Evolutionary conservation across 37 sponge, comb jelly and placozoan genomes (phyloP), one percentile per base, ranked within the genome.

Genomic region (Tethya wilhelma): DNA sequence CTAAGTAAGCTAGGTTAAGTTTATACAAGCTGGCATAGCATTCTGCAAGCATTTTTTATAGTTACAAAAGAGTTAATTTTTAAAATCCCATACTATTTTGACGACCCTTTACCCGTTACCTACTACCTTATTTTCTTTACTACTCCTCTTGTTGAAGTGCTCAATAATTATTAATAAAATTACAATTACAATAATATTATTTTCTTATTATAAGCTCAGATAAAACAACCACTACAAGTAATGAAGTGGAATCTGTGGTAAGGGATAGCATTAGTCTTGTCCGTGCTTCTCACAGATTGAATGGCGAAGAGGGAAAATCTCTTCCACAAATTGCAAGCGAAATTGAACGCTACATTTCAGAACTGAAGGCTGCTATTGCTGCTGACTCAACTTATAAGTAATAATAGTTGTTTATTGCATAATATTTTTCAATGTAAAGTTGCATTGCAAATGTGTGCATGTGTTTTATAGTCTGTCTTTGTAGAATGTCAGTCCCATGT

Each of bases 401-500:
- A 26, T 43, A 64, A 64, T 62, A 14, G 19, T 8, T 28, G 6
- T 34, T 60, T 22, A 25, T 14, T n/a, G n/a, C n/a, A n/a, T n/a
- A n/a, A n/a, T n/a, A 49, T 49, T n/a, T n/a, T n/a, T n/a, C n/a
- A n/a, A 14, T 49, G 53, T 49, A 19, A 14, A 49, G 14, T 49
- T 49, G 14, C 14, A 14, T 49, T 49, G 14, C 14, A 9, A 49
- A 19, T n/a, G n/a, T n/a, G n/a, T n/a, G n/a, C n/a, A n/a, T 65
- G 4, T 72, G 33, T 26, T 46, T 67, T n/a, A 89, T 38, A 79
- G 38, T 67, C 89, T 77, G 38, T 89, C 89, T 49, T 64, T 89
- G 55, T 82, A 68, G 25, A 82, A 66, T 28, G 89, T 46, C n/a
- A 89, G 74, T 37, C 89, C 89, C 63, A 82, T 73, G 28, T 28